Evolutionary conservation across 2,888 invertebrate genomes (phyloP).

Genomic region (Ochropleura leucogaster): DNA sequence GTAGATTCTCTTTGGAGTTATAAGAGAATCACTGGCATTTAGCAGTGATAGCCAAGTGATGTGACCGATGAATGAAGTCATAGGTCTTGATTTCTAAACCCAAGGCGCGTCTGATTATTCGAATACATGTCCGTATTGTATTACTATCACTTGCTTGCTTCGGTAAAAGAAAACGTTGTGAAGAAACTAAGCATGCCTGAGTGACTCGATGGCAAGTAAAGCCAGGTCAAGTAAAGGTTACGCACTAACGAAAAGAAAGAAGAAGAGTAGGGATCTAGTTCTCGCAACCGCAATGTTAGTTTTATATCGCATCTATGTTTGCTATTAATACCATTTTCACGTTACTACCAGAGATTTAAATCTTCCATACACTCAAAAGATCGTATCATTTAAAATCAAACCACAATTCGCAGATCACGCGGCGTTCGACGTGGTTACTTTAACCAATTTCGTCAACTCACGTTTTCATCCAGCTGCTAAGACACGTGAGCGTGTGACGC

Average conservation of each 20-base stretch:
- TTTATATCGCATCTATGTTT: constrained; percentile 30
- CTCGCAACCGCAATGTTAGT: constrained; percentile 27
- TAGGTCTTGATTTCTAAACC: no score
- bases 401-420: constrained; percentile 75
- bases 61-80: no score
- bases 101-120: no score
- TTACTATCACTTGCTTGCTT: no score
- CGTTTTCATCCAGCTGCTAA: constrained; percentile 67
- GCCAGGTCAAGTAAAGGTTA: no score
- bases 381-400: constrained; percentile 64
- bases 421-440: constrained; percentile 71
- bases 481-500: constrained; percentile 73
- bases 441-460: constrained; percentile 75
- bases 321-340: constrained; percentile 53
- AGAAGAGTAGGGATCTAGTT: constrained; percentile 25
- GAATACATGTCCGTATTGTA: no score
- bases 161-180: no score
- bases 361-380: constrained; percentile 55
- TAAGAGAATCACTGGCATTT: constrained; percentile 17
- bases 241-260: no score
- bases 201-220: no score
- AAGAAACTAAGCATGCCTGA: no score
- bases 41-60: not conserved
- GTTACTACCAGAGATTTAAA: constrained; percentile 57
- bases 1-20: constrained; percentile 7